Evolutionary conservation across 2,797 vertebrate species (phyloP), one percentile per base, ranked within the genome.

Genomic region (Brachyrhaphis roseni): DNA sequence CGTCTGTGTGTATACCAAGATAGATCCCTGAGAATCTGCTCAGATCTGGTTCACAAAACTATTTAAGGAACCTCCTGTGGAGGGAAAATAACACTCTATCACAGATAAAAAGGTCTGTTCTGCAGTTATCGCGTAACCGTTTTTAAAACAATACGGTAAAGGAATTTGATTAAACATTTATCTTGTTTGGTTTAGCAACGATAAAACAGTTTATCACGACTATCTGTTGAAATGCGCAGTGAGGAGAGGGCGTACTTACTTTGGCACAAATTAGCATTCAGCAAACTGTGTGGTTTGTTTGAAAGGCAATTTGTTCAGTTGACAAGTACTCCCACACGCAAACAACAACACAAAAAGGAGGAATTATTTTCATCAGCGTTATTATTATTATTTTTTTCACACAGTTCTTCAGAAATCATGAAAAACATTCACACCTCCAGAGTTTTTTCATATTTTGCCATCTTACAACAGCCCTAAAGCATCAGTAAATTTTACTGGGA

Each of bases 221-320:
- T 66, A 77, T 83, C 86, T 75, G 77, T 72, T 70, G 88, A 70
- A 84, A 81, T 79, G 45, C 81, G n/a, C 51, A 26, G 46, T 88
- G 79, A 84, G 72, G 79, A 55, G 34, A 82, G 49, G 8, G 8
- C 75, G 31, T 78, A 83, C 72, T 92, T 90, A 72, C 89, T 92
- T 91, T 93, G 92, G 89, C 91, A 45, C 45, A 45, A 47, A n/a
- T 45, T 39, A 51, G 80, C 81, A 36, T 23, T 79, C 10, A 79
- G 36, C 34, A 41, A 72, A 78, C 36, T 51, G 81, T n/a, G 20
- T 31, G 47, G 20, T 34, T 71, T 36, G 6, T 77, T 16, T 47
- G 46, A 84, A 80, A 64, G 53, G 3, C 16, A 59, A 26, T 26
- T 53, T 59, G 55, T 72, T 34, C 77, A 31, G 73, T 41, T 49